Evolutionary conservation across 2,888 invertebrate genomes (phyloP).

Genomic region (Limnephilus lunatus): DNA sequence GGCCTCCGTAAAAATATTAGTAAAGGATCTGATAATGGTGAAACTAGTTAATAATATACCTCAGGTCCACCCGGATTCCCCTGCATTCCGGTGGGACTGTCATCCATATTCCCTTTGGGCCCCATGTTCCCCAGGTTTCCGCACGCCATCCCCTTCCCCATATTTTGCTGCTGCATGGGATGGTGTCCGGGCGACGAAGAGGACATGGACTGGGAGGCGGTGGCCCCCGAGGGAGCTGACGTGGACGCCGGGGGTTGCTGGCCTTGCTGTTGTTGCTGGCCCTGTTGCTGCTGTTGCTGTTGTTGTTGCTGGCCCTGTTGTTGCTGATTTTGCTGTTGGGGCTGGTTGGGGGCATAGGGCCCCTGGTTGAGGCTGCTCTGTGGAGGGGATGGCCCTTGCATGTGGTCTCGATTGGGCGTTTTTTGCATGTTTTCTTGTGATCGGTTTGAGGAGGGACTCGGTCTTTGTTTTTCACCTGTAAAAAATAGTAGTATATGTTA

Average conservation of each 20-base stretch:
- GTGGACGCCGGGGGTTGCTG: conserved; percentile 70
- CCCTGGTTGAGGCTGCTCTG: conserved; percentile 57
- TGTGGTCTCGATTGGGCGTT: conserved; percentile 71
- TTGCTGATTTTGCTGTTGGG: conserved; percentile 31
- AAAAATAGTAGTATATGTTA: background rate
- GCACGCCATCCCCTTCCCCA: conserved; percentile 37
- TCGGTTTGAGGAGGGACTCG: conserved; percentile 76
- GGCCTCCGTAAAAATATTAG: no score
- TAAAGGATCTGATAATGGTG: no score
- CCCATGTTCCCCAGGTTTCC: conserved; percentile 68
- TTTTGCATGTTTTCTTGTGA: conserved; percentile 73
- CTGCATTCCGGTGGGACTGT: conserved; percentile 71
- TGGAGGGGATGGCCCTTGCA: conserved; percentile 75
- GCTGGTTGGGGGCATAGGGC: conserved; percentile 68
- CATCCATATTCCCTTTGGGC: conserved; percentile 70
- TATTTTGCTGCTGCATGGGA: conserved; percentile 45
- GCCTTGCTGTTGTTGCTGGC: conserved; percentile 70
- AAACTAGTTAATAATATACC: no score
- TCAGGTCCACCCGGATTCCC: conserved; percentile 68
- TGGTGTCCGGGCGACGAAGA: conserved; percentile 53
- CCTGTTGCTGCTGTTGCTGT: background rate
- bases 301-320: background rate
- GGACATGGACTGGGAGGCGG: background rate
- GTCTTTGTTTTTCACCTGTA: conserved; percentile 75
- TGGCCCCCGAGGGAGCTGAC: conserved; percentile 29